These are phyloP conservation scores for Heteromurus nitidus DNA, from an alignment of 2,888 invertebrate genomes.

Conservation along the genomic window DNA sequence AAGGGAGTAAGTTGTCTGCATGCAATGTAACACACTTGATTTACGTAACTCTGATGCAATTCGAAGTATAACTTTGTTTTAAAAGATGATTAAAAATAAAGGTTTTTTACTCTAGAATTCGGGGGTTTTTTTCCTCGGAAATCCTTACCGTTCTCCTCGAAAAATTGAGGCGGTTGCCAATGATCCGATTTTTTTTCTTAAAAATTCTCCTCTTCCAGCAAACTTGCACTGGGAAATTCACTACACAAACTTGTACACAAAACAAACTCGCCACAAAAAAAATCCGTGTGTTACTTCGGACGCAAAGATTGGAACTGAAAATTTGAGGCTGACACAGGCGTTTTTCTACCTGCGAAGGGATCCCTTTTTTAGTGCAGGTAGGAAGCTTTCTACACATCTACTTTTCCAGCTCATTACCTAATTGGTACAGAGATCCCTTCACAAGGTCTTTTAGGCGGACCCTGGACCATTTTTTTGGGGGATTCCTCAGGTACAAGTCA, in stretches of 20 bases:
- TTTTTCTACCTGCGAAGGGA: conserved; percentile 70
- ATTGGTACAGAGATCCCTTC: conserved; percentile 42
- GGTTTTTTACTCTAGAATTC: conserved; percentile 12
- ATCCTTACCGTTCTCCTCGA: not conserved
- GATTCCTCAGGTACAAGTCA: conserved; percentile 66
- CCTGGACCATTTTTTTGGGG: conserved; percentile 31
- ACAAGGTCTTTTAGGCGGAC: conserved; percentile 64
- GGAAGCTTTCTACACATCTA: conserved; percentile 16
- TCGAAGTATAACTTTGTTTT: not conserved
- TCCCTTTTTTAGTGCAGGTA: conserved; percentile 35
- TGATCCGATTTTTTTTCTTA: conserved; percentile 48
- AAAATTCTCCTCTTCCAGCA: not conserved
- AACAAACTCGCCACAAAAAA: not conserved
- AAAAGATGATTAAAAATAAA: not conserved
- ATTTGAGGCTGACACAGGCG: conserved; percentile 70
- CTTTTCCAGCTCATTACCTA: conserved; percentile 23
- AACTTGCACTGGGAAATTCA: conserved; percentile 12
- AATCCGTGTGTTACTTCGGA: conserved; percentile 11
- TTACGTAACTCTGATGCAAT: conserved; percentile 9
- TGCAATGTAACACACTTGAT: not conserved
- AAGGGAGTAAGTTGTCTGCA: conserved; percentile 17
- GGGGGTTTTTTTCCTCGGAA: conserved; percentile 4
- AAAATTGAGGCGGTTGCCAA: conserved; percentile 48
- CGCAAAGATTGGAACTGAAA: conserved; percentile 54
- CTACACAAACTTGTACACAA: conserved; percentile 7